Percentiles rank a stretch among this genome's conserved stretches.
These are phyloP conservation scores for Campylorhamphus procurvoides DNA, from an alignment of 2,113 vertebrate species.

Conservation along the genomic window DNA sequence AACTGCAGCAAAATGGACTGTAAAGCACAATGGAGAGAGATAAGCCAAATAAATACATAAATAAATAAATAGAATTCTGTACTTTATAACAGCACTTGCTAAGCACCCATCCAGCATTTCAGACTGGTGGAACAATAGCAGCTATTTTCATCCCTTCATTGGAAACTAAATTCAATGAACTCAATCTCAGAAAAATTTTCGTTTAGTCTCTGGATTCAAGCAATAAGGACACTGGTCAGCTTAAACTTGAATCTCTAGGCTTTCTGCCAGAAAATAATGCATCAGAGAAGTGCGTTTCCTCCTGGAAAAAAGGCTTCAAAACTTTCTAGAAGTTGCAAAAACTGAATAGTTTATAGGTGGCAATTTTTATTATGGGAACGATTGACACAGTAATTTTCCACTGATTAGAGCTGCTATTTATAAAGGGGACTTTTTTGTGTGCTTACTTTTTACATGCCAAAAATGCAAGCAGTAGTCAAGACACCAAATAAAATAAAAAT, in stretches of 20 bases:
- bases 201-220: not conserved
- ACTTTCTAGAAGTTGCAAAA: not conserved
- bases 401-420: not conserved
- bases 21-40: not conserved
- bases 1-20: not conserved
- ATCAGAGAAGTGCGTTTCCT: not conserved
- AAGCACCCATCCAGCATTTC: not conserved
- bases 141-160: not conserved
- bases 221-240: not conserved
- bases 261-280: not conserved
- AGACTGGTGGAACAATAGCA: not conserved
- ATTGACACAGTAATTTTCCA: not conserved
- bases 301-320: not conserved
- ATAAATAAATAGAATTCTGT: not conserved
- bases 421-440: fast-evolving
- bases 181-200: not conserved
- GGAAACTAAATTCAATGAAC: not conserved
- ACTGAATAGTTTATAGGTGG: fast-evolving
- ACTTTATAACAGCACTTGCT: not conserved
- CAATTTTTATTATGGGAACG: not conserved
- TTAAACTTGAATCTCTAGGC: not conserved
- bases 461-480: not conserved
- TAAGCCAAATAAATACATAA: not conserved
- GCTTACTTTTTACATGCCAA: not conserved
- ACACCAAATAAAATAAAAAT: not conserved